phyloP scores from a whole-genome alignment of 1,140 invertebrate species.

The Coelopa frigida region DNA sequence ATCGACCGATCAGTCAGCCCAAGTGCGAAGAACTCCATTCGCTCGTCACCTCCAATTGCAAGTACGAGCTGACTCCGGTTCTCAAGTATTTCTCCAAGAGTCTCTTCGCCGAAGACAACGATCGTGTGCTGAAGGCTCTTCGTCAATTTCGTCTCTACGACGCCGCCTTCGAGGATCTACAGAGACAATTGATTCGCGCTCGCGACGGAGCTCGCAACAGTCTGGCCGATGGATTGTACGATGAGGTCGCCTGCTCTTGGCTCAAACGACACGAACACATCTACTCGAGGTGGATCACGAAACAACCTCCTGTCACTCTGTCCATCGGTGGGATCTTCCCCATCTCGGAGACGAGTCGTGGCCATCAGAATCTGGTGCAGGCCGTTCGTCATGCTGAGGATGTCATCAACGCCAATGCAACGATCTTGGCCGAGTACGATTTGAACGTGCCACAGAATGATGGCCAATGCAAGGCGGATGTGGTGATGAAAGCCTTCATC shows the following conservation, averaged over 20 bases:
- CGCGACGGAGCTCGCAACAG: background rate
- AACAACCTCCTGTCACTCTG: constrained; percentile 47
- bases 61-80: constrained; percentile 58
- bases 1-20: constrained; percentile 49
- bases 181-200: background rate
- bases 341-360: constrained; percentile 50
- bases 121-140: constrained; percentile 46
- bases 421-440: constrained; percentile 56
- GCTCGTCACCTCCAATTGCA: constrained; percentile 45
- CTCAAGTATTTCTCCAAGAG: constrained; percentile 59
- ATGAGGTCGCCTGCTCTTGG: constrained; percentile 64
- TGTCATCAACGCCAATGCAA: constrained; percentile 57
- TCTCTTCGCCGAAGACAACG: constrained; percentile 44
- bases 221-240: constrained; percentile 19
- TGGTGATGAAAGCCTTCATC: constrained; percentile 73
- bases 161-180: constrained; percentile 8
- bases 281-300: constrained; percentile 52
- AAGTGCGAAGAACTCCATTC: constrained; percentile 46
- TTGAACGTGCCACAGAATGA: constrained; percentile 55
- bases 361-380: constrained; percentile 54
- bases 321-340: constrained; percentile 76
- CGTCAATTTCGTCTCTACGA: constrained; percentile 20
- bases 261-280: constrained; percentile 49
- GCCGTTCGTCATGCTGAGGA: constrained; percentile 59
- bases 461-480: constrained; percentile 66